Percentiles rank a stretch among this genome's conserved stretches.
Conservation (phyloP, 2,888 invertebrate genomes). For the Stramonita haemastoma region DNA sequence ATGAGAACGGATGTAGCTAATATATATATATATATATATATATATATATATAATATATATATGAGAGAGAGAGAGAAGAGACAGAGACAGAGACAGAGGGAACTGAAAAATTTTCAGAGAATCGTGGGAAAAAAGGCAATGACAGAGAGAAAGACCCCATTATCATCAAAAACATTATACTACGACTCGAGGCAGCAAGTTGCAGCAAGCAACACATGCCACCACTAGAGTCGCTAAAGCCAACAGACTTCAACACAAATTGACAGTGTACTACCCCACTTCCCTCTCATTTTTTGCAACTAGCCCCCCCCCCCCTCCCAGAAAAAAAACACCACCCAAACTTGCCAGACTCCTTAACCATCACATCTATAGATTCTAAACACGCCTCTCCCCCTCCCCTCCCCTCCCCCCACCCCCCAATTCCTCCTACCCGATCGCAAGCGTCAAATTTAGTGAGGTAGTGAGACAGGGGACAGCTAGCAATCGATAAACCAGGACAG, state of each 20-base stretch:
- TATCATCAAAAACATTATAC: no score
- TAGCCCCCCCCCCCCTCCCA: not conserved
- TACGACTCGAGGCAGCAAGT: no score
- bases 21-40: no score
- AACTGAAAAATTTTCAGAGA: not conserved
- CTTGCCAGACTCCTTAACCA: no score
- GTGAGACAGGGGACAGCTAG: not conserved
- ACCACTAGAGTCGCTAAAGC: not conserved
- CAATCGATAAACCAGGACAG: slow-evolving; percentile 6
- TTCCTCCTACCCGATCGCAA: not conserved
- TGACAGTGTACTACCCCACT: not conserved
- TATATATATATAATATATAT: no score
- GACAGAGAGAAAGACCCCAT: not conserved
- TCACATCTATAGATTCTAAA: no score
- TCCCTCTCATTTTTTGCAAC: not conserved
- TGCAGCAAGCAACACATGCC: no score
- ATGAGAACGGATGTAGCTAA: not conserved
- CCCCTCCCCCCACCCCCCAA: not conserved
- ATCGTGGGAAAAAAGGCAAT: not conserved
- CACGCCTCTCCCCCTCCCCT: not conserved
- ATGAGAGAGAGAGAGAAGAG: not conserved
- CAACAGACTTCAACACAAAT: not conserved
- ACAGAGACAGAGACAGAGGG: not conserved
- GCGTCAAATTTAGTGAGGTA: not conserved
- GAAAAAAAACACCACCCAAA: no score